phyloP scores from a whole-genome alignment of 2,797 vertebrate genomes.

The Macropodus opercularis region DNA sequence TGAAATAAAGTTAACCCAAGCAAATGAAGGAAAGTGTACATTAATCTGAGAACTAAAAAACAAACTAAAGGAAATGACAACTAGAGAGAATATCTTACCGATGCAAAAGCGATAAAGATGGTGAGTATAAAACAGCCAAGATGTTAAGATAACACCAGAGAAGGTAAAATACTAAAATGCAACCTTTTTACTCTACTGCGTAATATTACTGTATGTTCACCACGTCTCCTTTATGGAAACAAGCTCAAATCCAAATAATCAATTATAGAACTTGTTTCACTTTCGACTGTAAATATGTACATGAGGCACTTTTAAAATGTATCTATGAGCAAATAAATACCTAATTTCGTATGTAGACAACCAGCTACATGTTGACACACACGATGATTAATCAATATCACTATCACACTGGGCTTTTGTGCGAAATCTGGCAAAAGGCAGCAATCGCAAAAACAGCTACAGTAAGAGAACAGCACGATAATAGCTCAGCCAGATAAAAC shows the following conservation, averaged over 20 bases:
- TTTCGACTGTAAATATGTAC: not conserved
- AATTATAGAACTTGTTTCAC: too few relatives aligned
- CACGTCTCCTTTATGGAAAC: too few relatives aligned
- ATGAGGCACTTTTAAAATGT: constrained; percentile 23
- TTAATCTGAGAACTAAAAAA: not conserved
- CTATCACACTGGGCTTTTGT: not conserved
- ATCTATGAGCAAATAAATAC: constrained; percentile 26
- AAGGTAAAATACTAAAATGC: too few relatives aligned
- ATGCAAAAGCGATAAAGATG: too few relatives aligned
- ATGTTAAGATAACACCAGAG: too few relatives aligned
- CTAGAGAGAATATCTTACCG: not conserved
- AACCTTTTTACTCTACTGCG: too few relatives aligned
- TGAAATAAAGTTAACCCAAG: not conserved
- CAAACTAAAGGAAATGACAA: not conserved
- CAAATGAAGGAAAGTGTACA: not conserved
- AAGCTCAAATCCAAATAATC: too few relatives aligned
- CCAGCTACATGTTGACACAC: not conserved
- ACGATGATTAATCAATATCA: not conserved
- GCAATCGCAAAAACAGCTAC: not conserved
- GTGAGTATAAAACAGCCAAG: too few relatives aligned
- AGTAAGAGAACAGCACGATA: not conserved
- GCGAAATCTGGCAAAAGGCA: not conserved
- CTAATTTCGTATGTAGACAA: not conserved
- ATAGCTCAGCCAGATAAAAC: not conserved
- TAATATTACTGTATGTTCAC: too few relatives aligned